Evolutionary conservation across 2,888 invertebrate species (phyloP).

Genomic region (Epicampocera succincta): DNA sequence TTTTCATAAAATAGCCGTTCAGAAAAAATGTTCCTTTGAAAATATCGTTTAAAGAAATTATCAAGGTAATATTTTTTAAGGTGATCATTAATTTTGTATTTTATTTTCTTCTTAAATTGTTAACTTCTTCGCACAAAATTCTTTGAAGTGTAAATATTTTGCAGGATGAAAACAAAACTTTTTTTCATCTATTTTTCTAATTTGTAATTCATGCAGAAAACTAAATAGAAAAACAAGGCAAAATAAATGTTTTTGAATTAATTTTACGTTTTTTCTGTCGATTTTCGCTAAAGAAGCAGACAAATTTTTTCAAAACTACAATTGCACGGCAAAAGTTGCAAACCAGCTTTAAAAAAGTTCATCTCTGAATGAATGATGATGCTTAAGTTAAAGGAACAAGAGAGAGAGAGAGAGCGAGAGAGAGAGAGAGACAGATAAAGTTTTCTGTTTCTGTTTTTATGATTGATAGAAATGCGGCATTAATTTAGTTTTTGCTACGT

Average conservation of each 20-base stretch:
- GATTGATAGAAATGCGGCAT: no score
- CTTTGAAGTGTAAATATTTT: no score
- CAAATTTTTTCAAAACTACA: background rate
- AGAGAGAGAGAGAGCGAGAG: no score
- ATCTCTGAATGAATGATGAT: background rate
- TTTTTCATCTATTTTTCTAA: background rate
- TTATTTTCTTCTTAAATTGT: background rate
- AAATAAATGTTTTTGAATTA: background rate
- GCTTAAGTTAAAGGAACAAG: conserved; percentile 6
- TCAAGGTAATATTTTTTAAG: no score
- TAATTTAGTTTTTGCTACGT: background rate
- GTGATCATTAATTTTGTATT: background rate
- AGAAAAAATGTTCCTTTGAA: no score
- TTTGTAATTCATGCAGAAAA: conserved; percentile 37
- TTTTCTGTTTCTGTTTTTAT: no score
- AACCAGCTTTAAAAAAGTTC: background rate
- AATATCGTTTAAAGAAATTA: no score
- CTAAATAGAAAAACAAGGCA: background rate
- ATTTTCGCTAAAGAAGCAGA: background rate
- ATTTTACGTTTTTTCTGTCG: background rate
- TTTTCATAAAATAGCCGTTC: no score
- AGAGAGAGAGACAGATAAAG: no score
- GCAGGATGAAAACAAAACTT: no score
- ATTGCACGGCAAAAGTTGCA: conserved; percentile 7
- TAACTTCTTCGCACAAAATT: no score